Conservation (phyloP, 2,113 vertebrate species). For the Aplodontia rufa region DNA sequence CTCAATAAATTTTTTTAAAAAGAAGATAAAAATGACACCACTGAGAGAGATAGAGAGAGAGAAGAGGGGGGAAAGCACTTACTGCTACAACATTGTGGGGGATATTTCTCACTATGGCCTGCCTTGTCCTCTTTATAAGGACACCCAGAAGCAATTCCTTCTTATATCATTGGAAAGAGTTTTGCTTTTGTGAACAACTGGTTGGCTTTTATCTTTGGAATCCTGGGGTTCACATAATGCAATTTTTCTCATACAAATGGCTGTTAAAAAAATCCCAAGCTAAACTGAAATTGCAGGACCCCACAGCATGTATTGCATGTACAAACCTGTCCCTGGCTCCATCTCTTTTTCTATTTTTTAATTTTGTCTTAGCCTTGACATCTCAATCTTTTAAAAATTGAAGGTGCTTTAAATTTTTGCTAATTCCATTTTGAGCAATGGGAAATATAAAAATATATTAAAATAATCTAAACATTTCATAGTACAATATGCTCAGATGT, state of each 20-base stretch:
- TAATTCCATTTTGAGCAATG: not conserved
- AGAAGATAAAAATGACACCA: no score
- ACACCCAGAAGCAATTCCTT: not conserved
- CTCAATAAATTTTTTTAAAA: no score
- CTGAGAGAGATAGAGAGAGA: no score
- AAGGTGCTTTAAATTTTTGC: not conserved
- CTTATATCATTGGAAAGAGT: not conserved
- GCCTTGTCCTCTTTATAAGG: not conserved
- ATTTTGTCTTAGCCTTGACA: not conserved
- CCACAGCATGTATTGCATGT: not conserved
- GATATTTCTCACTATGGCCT: not conserved
- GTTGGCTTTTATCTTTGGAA: not conserved
- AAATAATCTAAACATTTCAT: not conserved
- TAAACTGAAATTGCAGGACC: not conserved
- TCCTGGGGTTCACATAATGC: not conserved
- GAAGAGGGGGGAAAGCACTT: no score
- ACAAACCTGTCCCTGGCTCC: not conserved
- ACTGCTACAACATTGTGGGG: not conserved
- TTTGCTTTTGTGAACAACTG: not conserved
- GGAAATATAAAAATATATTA: not conserved
- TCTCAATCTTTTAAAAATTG: not conserved
- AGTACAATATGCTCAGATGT: not conserved
- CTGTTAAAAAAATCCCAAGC: not conserved
- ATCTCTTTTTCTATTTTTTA: not conserved
- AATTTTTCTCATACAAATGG: not conserved